phyloP scores from a whole-genome alignment of 2,797 vertebrate genomes.

The Melanogrammus aeglefinus region DNA sequence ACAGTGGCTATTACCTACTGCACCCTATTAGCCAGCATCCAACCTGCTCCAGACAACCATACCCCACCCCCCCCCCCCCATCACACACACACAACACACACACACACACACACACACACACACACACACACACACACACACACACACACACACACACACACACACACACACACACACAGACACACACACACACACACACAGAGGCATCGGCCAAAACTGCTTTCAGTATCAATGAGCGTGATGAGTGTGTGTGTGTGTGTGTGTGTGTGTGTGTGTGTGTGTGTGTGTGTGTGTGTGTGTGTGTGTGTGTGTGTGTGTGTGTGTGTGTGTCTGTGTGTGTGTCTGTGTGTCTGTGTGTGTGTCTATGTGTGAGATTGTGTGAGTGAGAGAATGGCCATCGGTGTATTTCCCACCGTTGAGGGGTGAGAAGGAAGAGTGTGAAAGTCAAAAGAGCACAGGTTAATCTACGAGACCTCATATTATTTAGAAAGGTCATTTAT shows the following conservation, averaged over 20 bases:
- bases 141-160: constrained; percentile 44
- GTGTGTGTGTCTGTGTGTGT: neutral
- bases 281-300: neutral
- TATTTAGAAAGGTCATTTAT: constrained; percentile 31
- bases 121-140: constrained; percentile 44
- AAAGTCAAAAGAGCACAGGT: constrained; percentile 34
- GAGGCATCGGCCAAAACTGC: constrained; percentile 35
- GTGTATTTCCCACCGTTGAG: constrained; percentile 15
- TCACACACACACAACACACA: constrained; percentile 45
- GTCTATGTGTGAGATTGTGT: neutral
- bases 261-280: constrained; percentile 41
- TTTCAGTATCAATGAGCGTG: constrained; percentile 4
- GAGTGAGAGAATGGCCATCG: neutral
- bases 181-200: constrained; percentile 47
- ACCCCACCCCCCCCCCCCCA: constrained; percentile 16
- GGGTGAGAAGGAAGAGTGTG: constrained; percentile 34
- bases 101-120: constrained; percentile 45
- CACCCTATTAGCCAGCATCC: constrained; percentile 64
- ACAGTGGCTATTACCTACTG: constrained; percentile 66
- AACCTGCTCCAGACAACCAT: constrained; percentile 50
- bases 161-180: constrained; percentile 48
- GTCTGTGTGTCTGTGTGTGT: constrained; percentile 32
- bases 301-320: constrained; percentile 23
- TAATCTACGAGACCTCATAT: constrained; percentile 54
- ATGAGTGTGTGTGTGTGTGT: constrained; percentile 35